phyloP scores from a whole-genome alignment of 2,888 invertebrate genomes.

The Hypomecis atomaria region DNA sequence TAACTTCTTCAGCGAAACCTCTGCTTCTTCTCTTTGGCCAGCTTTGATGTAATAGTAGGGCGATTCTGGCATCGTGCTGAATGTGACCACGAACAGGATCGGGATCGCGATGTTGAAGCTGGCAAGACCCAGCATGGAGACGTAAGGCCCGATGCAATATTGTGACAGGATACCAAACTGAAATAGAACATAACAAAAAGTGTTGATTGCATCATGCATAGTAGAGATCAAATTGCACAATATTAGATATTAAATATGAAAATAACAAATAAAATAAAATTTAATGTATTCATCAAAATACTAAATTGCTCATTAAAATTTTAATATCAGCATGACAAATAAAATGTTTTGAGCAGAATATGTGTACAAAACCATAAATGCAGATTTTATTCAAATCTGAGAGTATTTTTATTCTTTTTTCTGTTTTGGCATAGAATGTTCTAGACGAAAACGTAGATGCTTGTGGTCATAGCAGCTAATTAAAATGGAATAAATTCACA shows the following conservation, averaged over 20 bases:
- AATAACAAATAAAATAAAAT: too few species aligned
- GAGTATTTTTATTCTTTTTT: not conserved
- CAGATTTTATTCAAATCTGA: not conserved
- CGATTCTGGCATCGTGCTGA: conserved; percentile 87
- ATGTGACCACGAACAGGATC: conserved; percentile 81
- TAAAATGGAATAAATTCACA: conserved; percentile 1
- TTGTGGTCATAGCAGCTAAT: conserved; percentile 2
- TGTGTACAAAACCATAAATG: not conserved
- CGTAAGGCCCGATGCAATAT: conserved; percentile 85
- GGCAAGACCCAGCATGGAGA: conserved; percentile 82
- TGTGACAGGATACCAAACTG: conserved; percentile 85
- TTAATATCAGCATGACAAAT: too few species aligned
- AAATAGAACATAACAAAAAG: conserved; percentile 49
- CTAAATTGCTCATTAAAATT: too few species aligned
- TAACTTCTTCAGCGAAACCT: conserved; percentile 82
- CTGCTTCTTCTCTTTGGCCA: conserved; percentile 80
- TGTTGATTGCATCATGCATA: not conserved
- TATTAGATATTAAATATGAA: not conserved
- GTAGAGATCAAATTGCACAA: not conserved
- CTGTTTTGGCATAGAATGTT: conserved; percentile 14
- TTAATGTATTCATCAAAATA: too few species aligned
- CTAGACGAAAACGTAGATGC: conserved; percentile 15
- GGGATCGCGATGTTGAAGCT: conserved; percentile 84
- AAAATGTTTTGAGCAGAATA: not conserved
- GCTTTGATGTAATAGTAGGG: conserved; percentile 85